Conservation (phyloP, 1,140 invertebrate genomes). For the Eumeta japonica region DNA sequence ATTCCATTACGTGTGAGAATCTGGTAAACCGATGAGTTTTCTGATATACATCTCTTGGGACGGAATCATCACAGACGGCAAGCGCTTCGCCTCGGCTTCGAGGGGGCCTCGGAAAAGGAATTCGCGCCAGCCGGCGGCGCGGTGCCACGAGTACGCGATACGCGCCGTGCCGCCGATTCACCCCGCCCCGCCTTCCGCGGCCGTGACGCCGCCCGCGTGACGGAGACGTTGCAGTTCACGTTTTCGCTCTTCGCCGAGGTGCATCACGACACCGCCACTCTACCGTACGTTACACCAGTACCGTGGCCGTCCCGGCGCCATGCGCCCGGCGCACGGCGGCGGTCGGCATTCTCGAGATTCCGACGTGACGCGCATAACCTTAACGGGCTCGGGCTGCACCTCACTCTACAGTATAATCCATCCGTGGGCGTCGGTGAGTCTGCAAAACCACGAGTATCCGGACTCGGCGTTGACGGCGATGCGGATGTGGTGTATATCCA, state of each 20-base stretch:
- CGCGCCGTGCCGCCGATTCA: too few species aligned
- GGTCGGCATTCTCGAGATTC: constrained; percentile 46
- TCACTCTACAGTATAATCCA: constrained; percentile 56
- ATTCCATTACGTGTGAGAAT: neutral
- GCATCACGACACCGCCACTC: constrained; percentile 8
- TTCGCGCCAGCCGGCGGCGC: neutral
- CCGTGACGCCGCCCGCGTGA: neutral
- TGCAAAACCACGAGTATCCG: constrained; percentile 50
- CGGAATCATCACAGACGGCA: too few species aligned
- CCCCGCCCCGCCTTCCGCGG: too few species aligned
- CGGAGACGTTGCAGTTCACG: neutral
- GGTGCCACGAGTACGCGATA: neutral
- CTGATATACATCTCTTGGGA: neutral
- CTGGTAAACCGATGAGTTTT: neutral
- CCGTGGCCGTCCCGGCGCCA: constrained; percentile 44
- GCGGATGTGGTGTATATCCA: constrained; percentile 51
- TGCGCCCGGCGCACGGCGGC: constrained; percentile 39
- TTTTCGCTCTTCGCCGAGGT: neutral
- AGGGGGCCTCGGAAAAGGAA: too few species aligned
- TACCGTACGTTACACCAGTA: constrained; percentile 38
- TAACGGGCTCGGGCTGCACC: constrained; percentile 25
- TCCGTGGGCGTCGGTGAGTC: constrained; percentile 51
- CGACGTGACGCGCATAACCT: constrained; percentile 44
- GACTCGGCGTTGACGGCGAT: constrained; percentile 46
- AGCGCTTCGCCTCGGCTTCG: too few species aligned